Base-by-base conservation (phyloP, 2,113 vertebrate species). In the Felis chaus region DNA sequence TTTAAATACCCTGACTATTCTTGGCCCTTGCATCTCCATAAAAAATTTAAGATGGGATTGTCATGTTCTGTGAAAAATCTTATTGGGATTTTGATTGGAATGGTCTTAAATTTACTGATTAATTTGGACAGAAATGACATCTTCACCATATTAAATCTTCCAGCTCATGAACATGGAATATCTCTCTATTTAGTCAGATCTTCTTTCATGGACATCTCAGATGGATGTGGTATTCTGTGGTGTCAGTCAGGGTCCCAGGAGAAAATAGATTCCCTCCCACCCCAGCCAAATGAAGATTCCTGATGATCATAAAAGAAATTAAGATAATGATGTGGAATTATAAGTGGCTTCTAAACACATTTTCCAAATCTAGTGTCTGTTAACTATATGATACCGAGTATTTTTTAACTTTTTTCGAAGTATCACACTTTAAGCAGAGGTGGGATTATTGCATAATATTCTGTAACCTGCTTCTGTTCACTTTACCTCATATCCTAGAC, bases 301-400 rank as follows among this genome's bases (percentile, higher is more conserved):
- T 94, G 4, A 33, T 83, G 55, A 53, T 96, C 33, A 69, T 88
- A 78, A 78, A 68, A 90, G 27, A 71, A 91, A 84, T 82, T 45
- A 96, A 96, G 84, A 65, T 83, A 65, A 39, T 76, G 23, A 71
- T 31, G 29, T 89, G 27, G 55, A 90, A 83, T 92, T 89, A 53
- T 53, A 69, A 83, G n/a, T 88, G 73, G 14, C 41, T 69, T 81
- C 57, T 88, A 76, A 84, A 45, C 18, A 68, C 10, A 55, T 91
- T 94, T 96, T 95, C 33, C 27, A 93, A 73, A 91, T 76, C 36
- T 82, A 78, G 78, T 53, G 12, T 80, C 36, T 81, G n/a, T 86
- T 71, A 12, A 80, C 41, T 25, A 53, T 41, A 57, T 84, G 55
- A 87, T 87, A 61, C 19, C 39, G 73, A 45, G 15, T 94, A 82